phyloP scores from a whole-genome alignment of 2,888 invertebrate genomes.

The Hipparchia sbordonii region DNA sequence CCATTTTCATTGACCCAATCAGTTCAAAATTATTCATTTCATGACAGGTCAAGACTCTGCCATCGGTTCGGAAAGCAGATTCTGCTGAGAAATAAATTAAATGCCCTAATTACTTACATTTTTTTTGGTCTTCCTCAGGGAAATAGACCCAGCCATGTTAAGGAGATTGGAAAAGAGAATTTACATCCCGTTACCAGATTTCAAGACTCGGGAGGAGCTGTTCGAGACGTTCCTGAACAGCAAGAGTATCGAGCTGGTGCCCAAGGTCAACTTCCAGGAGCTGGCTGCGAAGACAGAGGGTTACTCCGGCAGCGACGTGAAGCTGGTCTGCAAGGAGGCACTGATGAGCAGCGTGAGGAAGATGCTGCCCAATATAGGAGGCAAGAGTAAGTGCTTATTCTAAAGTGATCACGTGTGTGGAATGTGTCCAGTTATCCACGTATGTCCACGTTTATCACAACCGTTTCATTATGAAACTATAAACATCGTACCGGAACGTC shows the following conservation, averaged over 20 bases:
- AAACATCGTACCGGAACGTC: no score
- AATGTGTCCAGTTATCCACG: no score
- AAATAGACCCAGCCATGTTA: conserved; percentile 93
- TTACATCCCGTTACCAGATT: conserved; percentile 89
- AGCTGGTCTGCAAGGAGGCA: conserved; percentile 93
- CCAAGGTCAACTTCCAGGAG: conserved; percentile 66
- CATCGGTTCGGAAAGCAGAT: no score
- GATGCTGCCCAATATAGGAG: conserved; percentile 68
- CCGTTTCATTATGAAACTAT: no score
- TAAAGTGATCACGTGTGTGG: no score
- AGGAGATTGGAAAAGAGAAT: conserved; percentile 94
- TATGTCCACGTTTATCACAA: no score
- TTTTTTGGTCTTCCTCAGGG: conserved; percentile 75
- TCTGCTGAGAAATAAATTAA: background rate
- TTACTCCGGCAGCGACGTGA: conserved; percentile 95
- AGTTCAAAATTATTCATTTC: no score
- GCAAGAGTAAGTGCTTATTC: conserved; percentile 39
- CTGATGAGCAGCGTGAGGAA: conserved; percentile 91
- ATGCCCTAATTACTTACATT: background rate
- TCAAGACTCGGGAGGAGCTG: conserved; percentile 85
- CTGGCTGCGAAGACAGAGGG: conserved; percentile 85
- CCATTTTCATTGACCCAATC: no score
- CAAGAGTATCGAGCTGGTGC: conserved; percentile 72
- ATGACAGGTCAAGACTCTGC: no score
- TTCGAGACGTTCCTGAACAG: conserved; percentile 84